These are phyloP conservation scores for Eptatretus atami DNA, from an alignment of 2,797 vertebrate genomes.

Conservation along the genomic window DNA sequence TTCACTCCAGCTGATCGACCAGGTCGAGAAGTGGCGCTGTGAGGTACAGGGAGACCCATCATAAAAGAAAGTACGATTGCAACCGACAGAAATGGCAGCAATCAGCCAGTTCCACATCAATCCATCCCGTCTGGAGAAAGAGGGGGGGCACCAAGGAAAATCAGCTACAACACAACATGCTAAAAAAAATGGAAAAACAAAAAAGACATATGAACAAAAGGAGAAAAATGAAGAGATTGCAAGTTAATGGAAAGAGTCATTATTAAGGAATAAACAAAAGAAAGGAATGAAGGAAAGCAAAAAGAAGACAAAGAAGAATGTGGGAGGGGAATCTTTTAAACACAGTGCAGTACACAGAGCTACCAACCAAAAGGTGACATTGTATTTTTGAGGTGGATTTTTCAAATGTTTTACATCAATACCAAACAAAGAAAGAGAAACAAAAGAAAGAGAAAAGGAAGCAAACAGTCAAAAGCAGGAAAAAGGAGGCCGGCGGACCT, in stretches of 20 bases:
- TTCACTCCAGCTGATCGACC: slow-evolving; percentile 58
- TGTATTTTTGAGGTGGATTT: background rate
- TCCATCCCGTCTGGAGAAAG: slow-evolving; percentile 50
- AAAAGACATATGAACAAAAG: no score
- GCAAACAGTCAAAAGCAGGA: background rate
- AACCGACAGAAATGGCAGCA: slow-evolving; percentile 42
- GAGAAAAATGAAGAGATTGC: no score
- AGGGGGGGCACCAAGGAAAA: no score
- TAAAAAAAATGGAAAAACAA: no score
- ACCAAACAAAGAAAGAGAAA: background rate
- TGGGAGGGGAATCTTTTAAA: background rate
- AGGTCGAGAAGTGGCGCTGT: slow-evolving; percentile 58
- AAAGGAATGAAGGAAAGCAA: no score
- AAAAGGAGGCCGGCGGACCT: slow-evolving; percentile 11
- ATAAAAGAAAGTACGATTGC: slow-evolving; percentile 55
- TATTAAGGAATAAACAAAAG: background rate
- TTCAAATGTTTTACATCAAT: background rate
- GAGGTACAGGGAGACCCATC: slow-evolving; percentile 70
- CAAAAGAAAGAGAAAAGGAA: background rate
- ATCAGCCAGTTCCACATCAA: slow-evolving; percentile 99
- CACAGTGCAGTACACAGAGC: background rate
- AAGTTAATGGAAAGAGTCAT: no score
- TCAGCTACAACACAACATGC: no score
- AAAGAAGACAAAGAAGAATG: background rate
- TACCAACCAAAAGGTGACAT: background rate